Conservation (phyloP, 2,113 vertebrate species). For the Salvelinus alpinus region DNA sequence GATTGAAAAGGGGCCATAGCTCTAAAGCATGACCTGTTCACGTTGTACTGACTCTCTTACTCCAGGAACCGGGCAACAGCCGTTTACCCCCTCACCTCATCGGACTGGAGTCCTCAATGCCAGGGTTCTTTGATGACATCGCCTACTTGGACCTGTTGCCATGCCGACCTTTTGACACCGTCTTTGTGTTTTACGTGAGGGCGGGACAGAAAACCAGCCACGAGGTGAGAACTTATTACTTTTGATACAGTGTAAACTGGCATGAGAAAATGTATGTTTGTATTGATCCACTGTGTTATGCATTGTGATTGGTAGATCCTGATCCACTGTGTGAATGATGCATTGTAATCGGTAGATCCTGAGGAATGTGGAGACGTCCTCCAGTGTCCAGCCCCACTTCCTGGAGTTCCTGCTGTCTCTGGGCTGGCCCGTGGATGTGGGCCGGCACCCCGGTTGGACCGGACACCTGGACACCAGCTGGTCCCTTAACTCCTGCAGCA, state of each 20-base stretch:
- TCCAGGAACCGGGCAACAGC: constrained; percentile 90
- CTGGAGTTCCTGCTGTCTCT: constrained; percentile 92
- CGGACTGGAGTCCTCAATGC: constrained; percentile 88
- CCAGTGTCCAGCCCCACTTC: constrained; percentile 90
- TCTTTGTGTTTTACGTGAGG: constrained; percentile 96
- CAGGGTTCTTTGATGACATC: constrained; percentile 94
- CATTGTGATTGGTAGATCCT: too few species aligned
- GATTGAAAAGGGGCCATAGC: too few species aligned
- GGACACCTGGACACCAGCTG: constrained; percentile 93
- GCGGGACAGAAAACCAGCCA: constrained; percentile 93
- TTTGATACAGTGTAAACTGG: too few species aligned
- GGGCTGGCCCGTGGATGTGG: constrained; percentile 92
- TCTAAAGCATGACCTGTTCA: too few species aligned
- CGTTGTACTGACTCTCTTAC: neutral
- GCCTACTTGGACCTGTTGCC: constrained; percentile 92
- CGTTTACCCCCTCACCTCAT: constrained; percentile 96
- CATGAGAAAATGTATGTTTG: too few species aligned
- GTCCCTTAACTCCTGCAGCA: constrained; percentile 85
- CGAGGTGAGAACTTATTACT: constrained; percentile 76
- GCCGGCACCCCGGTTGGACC: constrained; percentile 92
- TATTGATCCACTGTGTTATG: too few species aligned
- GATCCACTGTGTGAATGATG: too few species aligned
- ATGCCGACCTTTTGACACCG: constrained; percentile 93
- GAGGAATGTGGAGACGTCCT: constrained; percentile 90
- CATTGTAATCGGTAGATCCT: constrained; percentile 76